Percentiles rank a stretch among this genome's conserved stretches.
Evolutionary conservation across 1,140 invertebrate species (phyloP).

Genomic region (Pemphigus obesinymphae): DNA sequence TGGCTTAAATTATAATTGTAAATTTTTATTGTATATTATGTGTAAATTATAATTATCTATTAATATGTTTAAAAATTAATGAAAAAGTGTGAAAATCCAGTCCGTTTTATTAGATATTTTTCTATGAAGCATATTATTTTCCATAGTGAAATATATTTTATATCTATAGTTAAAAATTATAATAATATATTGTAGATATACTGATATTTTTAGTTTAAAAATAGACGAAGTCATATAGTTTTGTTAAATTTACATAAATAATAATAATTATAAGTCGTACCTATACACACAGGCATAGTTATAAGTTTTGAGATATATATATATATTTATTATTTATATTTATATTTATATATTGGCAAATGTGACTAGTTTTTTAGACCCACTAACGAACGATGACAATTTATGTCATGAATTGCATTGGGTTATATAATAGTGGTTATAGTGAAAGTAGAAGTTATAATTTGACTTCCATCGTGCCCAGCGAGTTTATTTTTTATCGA

Average conservation of each 20-base stretch:
- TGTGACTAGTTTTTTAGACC: neutral
- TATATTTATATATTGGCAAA: neutral
- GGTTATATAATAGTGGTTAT: conserved; percentile 28
- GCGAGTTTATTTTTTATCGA: neutral
- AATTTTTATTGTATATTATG: no score
- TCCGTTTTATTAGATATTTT: neutral
- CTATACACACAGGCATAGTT: no score
- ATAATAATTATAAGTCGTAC: neutral
- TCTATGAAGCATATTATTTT: neutral
- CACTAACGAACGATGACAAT: conserved; percentile 1
- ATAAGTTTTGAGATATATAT: no score
- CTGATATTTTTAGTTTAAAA: neutral
- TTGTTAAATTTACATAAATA: neutral
- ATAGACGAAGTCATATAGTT: neutral
- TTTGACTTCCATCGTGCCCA: neutral
- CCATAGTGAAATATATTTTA: neutral
- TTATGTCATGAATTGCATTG: neutral
- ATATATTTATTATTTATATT: neutral
- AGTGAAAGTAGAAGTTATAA: conserved; percentile 29
- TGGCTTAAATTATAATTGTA: no score
- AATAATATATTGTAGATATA: neutral
- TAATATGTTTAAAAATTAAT: no score
- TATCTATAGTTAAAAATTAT: neutral
- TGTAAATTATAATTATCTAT: no score
- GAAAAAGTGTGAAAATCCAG: neutral